A percentile compares a stretch with the other conserved stretches of the same genome.
Conservation (phyloP, 2,113 vertebrate genomes). For the Pogona vitticeps region DNA sequence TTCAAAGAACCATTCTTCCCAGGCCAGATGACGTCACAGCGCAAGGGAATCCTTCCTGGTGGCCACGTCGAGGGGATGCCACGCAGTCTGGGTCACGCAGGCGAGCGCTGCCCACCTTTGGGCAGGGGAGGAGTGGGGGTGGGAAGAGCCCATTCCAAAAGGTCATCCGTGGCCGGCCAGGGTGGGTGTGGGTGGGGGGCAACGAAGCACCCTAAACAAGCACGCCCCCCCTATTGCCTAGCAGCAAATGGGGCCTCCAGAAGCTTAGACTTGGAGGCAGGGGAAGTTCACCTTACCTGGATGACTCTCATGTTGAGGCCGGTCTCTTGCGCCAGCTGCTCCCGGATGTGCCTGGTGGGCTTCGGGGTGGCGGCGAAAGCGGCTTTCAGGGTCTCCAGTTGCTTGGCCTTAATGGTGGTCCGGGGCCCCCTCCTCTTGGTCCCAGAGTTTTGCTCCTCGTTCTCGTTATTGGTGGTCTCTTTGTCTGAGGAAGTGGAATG, state of each 20-base stretch:
- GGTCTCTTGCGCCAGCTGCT: conserved; percentile 96
- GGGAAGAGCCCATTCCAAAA: neutral
- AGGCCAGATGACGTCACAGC: neutral
- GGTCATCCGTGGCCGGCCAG: too few relatives aligned
- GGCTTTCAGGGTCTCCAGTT: conserved; percentile 96
- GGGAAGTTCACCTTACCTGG: conserved; percentile 79
- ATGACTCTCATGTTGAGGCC: conserved; percentile 98
- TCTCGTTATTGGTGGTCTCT: conserved; percentile 95
- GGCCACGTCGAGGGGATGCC: too few relatives aligned
- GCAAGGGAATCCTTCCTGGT: neutral
- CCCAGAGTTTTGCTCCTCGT: conserved; percentile 94
- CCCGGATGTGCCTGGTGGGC: conserved; percentile 95
- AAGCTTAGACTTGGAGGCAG: too few relatives aligned
- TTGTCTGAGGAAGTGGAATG: conserved; percentile 98
- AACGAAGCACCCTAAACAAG: too few relatives aligned
- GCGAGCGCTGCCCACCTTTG: neutral
- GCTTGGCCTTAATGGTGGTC: conserved; percentile 98
- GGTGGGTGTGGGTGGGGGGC: too few relatives aligned
- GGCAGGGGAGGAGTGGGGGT: neutral
- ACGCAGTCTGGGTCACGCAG: neutral
- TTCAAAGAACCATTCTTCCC: neutral
- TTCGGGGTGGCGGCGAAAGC: conserved; percentile 97
- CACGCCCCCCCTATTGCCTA: too few relatives aligned
- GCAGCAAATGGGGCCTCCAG: too few relatives aligned
- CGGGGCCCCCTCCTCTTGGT: conserved; percentile 92